Conservation (phyloP, 64 coral and sea anemone genomes). For the Stichodactyla helianthus region DNA sequence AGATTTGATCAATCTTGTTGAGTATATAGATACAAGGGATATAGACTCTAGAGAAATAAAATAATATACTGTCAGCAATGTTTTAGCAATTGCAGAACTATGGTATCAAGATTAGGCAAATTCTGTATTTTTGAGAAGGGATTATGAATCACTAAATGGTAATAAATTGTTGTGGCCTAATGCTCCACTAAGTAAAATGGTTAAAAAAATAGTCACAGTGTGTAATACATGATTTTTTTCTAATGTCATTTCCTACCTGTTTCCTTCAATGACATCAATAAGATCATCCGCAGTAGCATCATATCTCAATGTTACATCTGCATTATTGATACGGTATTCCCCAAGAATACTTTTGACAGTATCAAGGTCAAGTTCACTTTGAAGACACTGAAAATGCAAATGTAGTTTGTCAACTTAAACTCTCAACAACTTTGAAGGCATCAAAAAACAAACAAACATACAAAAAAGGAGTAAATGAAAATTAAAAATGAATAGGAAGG, state of each 20-base stretch:
- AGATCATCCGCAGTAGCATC: conserved; percentile 96
- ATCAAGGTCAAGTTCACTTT: conserved; percentile 93
- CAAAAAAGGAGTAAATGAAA: no score
- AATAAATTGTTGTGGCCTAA: no score
- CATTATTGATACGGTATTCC: conserved; percentile 96
- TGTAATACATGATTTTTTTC: not conserved
- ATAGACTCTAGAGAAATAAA: conserved; percentile 71
- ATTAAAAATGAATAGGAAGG: no score
- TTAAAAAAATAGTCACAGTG: not conserved
- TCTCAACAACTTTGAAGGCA: not conserved
- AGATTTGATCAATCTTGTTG: conserved; percentile 99
- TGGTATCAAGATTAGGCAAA: not conserved
- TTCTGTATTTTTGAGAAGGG: not conserved
- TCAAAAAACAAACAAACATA: not conserved
- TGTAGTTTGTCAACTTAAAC: not conserved
- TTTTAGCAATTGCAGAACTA: not conserved
- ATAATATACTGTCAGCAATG: not conserved
- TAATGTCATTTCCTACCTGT: conserved; percentile 50
- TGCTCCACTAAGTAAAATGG: not conserved
- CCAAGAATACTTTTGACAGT: conserved; percentile 83
- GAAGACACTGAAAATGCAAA: conserved; percentile 53
- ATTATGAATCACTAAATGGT: no score
- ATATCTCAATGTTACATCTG: conserved; percentile 88
- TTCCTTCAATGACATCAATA: conserved; percentile 97
- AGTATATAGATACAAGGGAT: conserved; percentile 95